Conservation (phyloP, 1,140 invertebrate species). For the Akabosia matsudoensis region DNA sequence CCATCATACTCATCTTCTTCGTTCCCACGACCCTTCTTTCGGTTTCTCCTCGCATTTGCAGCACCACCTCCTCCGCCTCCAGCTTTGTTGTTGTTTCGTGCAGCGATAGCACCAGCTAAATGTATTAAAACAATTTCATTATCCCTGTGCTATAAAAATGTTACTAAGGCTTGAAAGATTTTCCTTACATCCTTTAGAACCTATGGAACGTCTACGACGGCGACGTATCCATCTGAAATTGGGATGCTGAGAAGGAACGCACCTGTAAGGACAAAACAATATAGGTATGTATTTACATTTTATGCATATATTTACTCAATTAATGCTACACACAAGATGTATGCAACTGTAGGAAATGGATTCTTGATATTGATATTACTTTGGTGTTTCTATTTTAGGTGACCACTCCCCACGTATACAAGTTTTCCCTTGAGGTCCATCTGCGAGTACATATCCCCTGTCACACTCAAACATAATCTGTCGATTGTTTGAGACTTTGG, state of each 20-base stretch:
- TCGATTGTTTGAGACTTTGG: slow-evolving; percentile 84
- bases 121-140: slow-evolving; percentile 49
- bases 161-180: slow-evolving; percentile 53
- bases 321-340: too few relatives aligned
- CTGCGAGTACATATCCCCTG: slow-evolving; percentile 58
- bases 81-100: slow-evolving; percentile 2
- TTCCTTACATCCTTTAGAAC: slow-evolving; percentile 15
- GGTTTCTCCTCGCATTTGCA: slow-evolving; percentile 44
- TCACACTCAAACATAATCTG: slow-evolving; percentile 96
- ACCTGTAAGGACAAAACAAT: slow-evolving; percentile 52
- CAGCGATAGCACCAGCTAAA: background rate
- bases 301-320: too few relatives aligned
- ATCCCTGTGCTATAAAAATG: slow-evolving; percentile 48
- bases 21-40: slow-evolving; percentile 36
- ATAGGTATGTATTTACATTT: background rate
- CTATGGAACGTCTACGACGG: slow-evolving; percentile 49
- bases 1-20: slow-evolving; percentile 41
- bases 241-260: slow-evolving; percentile 77
- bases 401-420: slow-evolving; percentile 79
- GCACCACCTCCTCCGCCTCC: slow-evolving; percentile 46
- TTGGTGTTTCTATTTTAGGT: slow-evolving; percentile 56
- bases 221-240: slow-evolving; percentile 70
- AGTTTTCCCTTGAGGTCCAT: slow-evolving; percentile 79
- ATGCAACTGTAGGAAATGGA: background rate
- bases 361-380: slow-evolving; percentile 54